Percentiles rank a stretch among this genome's conserved stretches.
These are phyloP conservation scores for Smithornis capensis DNA, from an alignment of 2,113 vertebrate species.

Conservation along the genomic window DNA sequence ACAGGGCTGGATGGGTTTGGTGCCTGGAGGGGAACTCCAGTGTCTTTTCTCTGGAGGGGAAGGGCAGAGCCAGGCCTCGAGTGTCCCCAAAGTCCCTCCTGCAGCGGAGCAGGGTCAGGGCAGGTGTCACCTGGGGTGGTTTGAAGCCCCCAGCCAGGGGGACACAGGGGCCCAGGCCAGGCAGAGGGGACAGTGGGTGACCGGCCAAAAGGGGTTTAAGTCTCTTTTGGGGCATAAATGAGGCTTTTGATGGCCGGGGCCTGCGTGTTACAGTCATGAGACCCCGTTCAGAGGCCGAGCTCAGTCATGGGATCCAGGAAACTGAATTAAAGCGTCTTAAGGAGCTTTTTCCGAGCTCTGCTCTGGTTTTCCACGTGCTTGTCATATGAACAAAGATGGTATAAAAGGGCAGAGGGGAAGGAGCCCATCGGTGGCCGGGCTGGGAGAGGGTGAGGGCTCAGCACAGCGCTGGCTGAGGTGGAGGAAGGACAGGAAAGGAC, in stretches of 20 bases:
- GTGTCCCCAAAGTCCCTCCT: not conserved
- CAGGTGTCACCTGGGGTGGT: fast-evolving
- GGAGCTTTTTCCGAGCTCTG: conserved; percentile 40
- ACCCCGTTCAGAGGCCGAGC: conserved; percentile 23
- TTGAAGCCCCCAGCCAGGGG: not conserved
- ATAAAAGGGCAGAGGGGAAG: conserved; percentile 55
- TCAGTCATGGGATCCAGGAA: conserved; percentile 62
- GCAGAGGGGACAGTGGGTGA: fast-evolving
- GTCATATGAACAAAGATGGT: conserved; percentile 43
- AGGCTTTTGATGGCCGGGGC: conserved; percentile 23
- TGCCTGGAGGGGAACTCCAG: not conserved
- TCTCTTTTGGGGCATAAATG: conserved; percentile 47
- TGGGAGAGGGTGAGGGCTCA: not conserved
- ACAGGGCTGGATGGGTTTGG: not conserved
- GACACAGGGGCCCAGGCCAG: fast-evolving
- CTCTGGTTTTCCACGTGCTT: conserved; percentile 57
- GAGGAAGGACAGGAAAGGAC: not conserved
- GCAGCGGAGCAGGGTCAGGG: not conserved
- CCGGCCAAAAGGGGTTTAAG: not conserved
- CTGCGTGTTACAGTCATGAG: conserved; percentile 47
- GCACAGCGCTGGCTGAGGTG: not conserved
- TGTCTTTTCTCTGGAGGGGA: not conserved
- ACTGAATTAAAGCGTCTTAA: conserved; percentile 62
- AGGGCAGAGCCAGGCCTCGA: not conserved
- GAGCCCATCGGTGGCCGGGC: not conserved